A percentile compares a stretch with the other conserved stretches of the same genome.
Evolutionary conservation across 1,140 invertebrate species (phyloP).

Genomic region (Lucilia sericata): DNA sequence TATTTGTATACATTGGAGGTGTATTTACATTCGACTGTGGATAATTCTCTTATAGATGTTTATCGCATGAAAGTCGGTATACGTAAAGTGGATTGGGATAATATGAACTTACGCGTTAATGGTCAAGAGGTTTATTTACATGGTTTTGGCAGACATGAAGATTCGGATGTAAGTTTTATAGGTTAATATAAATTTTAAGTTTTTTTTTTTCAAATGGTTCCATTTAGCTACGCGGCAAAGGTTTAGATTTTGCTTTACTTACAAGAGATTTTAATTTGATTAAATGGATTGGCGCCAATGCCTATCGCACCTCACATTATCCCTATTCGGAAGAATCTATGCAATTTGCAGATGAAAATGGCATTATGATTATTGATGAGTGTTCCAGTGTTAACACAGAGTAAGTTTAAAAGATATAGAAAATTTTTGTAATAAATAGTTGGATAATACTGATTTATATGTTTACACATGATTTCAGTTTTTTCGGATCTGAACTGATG

Average conservation of each 20-base stretch:
- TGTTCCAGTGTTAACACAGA: constrained; percentile 93
- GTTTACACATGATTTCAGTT: constrained; percentile 27
- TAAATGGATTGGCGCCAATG: constrained; percentile 94
- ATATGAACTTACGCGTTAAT: constrained; percentile 85
- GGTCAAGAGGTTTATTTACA: constrained; percentile 87
- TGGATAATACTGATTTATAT: too few species aligned
- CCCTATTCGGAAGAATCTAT: constrained; percentile 98
- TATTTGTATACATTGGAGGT: constrained; percentile 80
- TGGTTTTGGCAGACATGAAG: constrained; percentile 96
- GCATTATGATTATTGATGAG: constrained; percentile 97
- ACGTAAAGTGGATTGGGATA: constrained; percentile 82
- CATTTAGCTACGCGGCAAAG: constrained; percentile 84
- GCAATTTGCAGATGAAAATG: constrained; percentile 91
- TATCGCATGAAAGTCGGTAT: constrained; percentile 90
- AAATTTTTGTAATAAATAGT: too few species aligned
- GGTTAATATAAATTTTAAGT: too few species aligned
- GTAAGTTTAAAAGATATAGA: constrained; percentile 65
- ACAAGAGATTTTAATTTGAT: constrained; percentile 94
- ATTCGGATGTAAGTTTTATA: constrained; percentile 84
- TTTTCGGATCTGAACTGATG: constrained; percentile 71
- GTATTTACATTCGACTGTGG: constrained; percentile 47
- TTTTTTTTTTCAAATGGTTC: too few species aligned
- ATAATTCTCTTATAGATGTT: constrained; percentile 74
- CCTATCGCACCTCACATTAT: constrained; percentile 97
- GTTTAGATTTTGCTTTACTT: constrained; percentile 86